These are phyloP conservation scores for Pomacea canaliculata DNA, from an alignment of 2,888 invertebrate species.

Conservation along the genomic window DNA sequence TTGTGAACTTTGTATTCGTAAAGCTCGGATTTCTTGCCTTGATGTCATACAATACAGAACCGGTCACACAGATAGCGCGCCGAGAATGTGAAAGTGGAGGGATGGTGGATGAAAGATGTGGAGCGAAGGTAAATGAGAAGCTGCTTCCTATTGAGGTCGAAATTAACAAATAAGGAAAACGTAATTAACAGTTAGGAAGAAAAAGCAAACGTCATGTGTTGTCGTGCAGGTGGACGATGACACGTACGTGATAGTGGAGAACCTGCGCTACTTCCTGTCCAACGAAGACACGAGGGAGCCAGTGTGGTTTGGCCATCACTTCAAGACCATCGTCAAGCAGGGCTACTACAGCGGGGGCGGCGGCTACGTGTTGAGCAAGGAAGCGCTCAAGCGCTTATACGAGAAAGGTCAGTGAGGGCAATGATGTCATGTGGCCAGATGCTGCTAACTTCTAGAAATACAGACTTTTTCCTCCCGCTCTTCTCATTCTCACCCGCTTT, in stretches of 20 bases:
- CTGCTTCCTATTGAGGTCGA: too few relatives aligned
- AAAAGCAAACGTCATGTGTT: background rate
- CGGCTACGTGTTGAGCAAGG: slow-evolving; percentile 91
- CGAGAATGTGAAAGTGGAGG: too few relatives aligned
- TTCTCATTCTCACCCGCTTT: background rate
- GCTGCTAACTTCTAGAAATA: background rate
- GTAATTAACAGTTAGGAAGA: too few relatives aligned
- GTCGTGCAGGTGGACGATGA: slow-evolving; percentile 94
- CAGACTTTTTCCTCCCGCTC: background rate
- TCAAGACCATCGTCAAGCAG: slow-evolving; percentile 59
- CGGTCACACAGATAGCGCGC: too few relatives aligned
- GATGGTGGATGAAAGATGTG: too few relatives aligned
- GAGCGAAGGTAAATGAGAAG: too few relatives aligned
- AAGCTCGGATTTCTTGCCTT: too few relatives aligned
- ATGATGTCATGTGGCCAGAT: background rate
- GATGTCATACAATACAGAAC: too few relatives aligned
- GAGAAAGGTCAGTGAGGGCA: slow-evolving; percentile 21
- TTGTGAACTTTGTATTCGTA: too few relatives aligned
- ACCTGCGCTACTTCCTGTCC: slow-evolving; percentile 83
- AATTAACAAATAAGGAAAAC: too few relatives aligned
- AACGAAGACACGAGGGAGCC: slow-evolving; percentile 78
- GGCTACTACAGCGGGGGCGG: slow-evolving; percentile 73
- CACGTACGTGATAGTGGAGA: slow-evolving; percentile 96
- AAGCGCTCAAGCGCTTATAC: slow-evolving; percentile 79
- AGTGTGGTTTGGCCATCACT: slow-evolving; percentile 80